Base-by-base conservation (phyloP, 2,113 vertebrate species). In the Panurus biarmicus region DNA sequence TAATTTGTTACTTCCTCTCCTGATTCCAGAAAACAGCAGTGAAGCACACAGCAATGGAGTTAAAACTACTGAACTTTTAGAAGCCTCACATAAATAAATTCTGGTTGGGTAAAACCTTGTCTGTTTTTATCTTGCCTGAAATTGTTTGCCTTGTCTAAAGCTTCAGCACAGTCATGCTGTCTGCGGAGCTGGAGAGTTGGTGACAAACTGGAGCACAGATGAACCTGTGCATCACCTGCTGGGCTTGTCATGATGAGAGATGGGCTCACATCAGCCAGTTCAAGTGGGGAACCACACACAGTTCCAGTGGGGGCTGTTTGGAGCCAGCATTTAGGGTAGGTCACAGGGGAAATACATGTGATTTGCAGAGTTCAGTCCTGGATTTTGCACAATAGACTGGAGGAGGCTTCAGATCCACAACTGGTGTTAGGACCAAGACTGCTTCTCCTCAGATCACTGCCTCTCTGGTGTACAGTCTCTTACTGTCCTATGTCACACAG, bases 1-100 rank as follows among this genome's bases (percentile, higher is more conserved):
- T 95, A 95, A 94, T 95, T 80, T 96, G 85, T 94, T 94, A 96
- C 79, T 94, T 96, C 96, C 94, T 81, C 83, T 90, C 51, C 83
- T 51, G 69, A 38, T 76, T 92, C 88, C 94, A 96, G 75, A 77
- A 88, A 90, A 80, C 90, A 93, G 92, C 90, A 93, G 85, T 77
- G 78, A 83, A 93, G 38, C 82, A 70, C 58, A 58, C 21, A 88
- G 82, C 60, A 62, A 31, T 22, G 14, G n/a, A 79, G 47, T 65
- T 22, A 72, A 93, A 95, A 91, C 54, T 48, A 67, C 40, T 28
- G 51, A 92, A 77, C 51, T 67, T 48, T 58, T 36, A 74, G 64
- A 92, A 92, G 77, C 56, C 51, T 77, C 47, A 48, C 31, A 80
- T 29, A 80, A 93, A 73, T 85, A 88, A 74, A n/a, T 35, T 56